Evolutionary conservation across 2,888 invertebrate species (phyloP).

Genomic region (Xanthia togata): DNA sequence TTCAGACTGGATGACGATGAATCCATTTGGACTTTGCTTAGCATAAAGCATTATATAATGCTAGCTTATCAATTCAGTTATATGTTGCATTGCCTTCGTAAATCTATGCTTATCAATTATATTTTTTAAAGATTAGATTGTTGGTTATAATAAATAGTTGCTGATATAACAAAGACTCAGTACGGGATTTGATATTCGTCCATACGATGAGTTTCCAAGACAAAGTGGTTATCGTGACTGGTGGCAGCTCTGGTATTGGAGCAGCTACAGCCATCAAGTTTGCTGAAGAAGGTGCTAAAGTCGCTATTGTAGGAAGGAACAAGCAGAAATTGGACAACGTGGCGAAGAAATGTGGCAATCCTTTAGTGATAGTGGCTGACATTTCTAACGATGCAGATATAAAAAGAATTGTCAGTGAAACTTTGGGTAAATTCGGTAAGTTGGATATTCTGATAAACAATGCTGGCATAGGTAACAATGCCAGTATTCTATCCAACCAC

Average conservation of each 20-base stretch:
- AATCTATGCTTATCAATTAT: no score
- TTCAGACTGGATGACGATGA: no score
- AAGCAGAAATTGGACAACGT: conserved; percentile 52
- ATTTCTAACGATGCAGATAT: conserved; percentile 29
- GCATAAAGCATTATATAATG: no score
- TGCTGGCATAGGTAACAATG: conserved; percentile 2
- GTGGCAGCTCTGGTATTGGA: conserved; percentile 69
- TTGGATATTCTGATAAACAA: conserved; percentile 37
- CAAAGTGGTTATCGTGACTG: conserved; percentile 44
- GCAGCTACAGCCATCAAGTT: conserved; percentile 57
- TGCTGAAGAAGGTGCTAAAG: conserved; percentile 60
- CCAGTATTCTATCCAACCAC: neutral
- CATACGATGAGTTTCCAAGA: no score
- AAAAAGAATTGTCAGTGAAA: conserved; percentile 27
- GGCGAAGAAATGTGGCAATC: conserved; percentile 32
- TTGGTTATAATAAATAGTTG: no score
- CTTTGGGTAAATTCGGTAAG: conserved; percentile 10
- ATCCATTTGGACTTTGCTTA: no score
- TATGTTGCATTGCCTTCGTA: no score
- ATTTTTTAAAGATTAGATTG: no score
- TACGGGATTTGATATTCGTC: no score
- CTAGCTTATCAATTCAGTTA: no score
- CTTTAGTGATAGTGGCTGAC: conserved; percentile 29
- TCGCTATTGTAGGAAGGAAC: conserved; percentile 63
- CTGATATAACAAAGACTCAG: no score